Evolutionary conservation across 2,113 vertebrate species (phyloP).

Genomic region (Gasterosteus aculeatus): DNA sequence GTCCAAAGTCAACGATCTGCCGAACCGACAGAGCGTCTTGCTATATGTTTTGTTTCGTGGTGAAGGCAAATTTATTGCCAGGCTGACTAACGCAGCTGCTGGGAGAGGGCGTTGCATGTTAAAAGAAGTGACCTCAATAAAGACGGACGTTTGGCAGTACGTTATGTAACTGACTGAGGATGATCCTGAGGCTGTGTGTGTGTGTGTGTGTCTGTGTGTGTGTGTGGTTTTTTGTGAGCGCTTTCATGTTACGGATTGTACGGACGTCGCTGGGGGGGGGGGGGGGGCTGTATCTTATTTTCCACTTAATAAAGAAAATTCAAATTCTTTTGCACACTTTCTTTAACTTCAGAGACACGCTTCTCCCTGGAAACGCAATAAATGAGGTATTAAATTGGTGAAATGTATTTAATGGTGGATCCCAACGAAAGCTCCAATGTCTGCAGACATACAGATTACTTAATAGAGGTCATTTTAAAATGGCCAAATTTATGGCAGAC

Average conservation of each 20-base stretch:
- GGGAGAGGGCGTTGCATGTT: constrained; percentile 69
- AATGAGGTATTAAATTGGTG: neutral
- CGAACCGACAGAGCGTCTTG: constrained; percentile 60
- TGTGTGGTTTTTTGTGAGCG: constrained; percentile 2
- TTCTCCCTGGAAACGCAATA: neutral
- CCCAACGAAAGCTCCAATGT: neutral
- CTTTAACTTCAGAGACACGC: neutral
- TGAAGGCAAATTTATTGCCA: constrained; percentile 67
- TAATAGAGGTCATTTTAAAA: neutral
- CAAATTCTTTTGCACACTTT: constrained; percentile 2
- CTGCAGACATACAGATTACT: neutral
- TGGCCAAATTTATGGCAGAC: neutral
- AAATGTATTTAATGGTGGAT: neutral
- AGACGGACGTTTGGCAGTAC: constrained; percentile 73
- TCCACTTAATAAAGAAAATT: neutral
- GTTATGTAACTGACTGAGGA: constrained; percentile 70
- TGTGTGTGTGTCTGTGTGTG: neutral
- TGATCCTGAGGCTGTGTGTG: constrained; percentile 64
- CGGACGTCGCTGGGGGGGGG: neutral
- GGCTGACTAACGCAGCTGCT: constrained; percentile 77
- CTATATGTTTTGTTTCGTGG: constrained; percentile 59
- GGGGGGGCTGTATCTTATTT: neutral
- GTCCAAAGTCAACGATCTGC: constrained; percentile 32
- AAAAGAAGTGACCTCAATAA: constrained; percentile 79
- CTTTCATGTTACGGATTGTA: constrained; percentile 13